Conservation (phyloP, 2,113 vertebrate genomes). For the Melanocharis versteri region DNA sequence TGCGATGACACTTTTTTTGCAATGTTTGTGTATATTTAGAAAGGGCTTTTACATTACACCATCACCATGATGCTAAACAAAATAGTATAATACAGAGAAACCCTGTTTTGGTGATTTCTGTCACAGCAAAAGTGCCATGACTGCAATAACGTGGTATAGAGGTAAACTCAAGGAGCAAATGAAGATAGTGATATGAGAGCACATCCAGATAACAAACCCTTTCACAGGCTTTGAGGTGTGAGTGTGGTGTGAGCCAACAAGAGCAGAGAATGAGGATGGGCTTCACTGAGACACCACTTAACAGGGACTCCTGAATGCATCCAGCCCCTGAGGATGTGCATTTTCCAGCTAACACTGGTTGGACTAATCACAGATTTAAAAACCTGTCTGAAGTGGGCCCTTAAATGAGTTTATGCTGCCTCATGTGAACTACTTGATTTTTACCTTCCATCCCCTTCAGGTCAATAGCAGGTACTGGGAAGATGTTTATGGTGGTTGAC, state of each 20-base stretch:
- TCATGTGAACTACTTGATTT: neutral
- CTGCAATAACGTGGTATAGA: neutral
- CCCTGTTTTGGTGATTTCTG: slow-evolving; percentile 30
- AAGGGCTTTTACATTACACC: slow-evolving; percentile 42
- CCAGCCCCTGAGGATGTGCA: neutral
- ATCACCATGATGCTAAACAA: slow-evolving; percentile 7
- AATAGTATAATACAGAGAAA: slow-evolving; percentile 40
- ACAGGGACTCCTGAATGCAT: neutral
- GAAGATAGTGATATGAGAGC: neutral
- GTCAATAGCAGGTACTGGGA: neutral
- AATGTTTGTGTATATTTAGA: neutral
- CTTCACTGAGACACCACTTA: neutral
- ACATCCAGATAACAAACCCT: neutral
- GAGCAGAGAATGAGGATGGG: neutral
- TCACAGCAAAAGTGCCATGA: neutral
- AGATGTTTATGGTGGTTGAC: neutral
- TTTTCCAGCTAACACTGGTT: neutral
- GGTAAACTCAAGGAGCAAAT: neutral
- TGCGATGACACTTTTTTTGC: slow-evolving; percentile 29
- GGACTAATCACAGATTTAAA: neutral
- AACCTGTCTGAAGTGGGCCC: neutral
- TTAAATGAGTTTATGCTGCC: neutral
- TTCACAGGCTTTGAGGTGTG: neutral
- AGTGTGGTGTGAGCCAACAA: neutral
- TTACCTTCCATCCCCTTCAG: neutral